Evolutionary conservation across 1,140 invertebrate species (phyloP), one percentile per base, ranked within the genome.

Genomic region (Rhyzopertha dominica): DNA sequence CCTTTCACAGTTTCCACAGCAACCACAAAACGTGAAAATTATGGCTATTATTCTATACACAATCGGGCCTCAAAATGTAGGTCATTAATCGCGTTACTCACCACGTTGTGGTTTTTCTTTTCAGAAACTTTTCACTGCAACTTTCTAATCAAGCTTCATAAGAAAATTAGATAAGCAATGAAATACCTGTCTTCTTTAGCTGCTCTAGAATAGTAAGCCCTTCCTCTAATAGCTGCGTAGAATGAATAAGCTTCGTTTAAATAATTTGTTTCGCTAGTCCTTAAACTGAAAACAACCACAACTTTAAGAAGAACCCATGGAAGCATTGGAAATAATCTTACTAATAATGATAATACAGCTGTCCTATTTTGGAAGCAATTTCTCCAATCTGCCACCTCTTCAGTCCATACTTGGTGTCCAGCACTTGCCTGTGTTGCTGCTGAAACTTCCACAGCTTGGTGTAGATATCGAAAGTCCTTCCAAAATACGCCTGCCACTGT

Each of bases 291-390:
- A 65, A 4, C 9, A 38, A 38, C 10, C 8, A 14, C 17, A 4
- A 18, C 5, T 34, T 14, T 34, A 19, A 7, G 31, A 34, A 34
- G 31, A 34, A 18, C 10, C 14, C 31, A 19, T 34, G 20, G 31
- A 19, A 34, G 31, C n/a, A n/a, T 35, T 43, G 42, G 9, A 24
- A 34, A 26, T 37, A 29, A 47, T 80, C 87, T 85, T 75, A 92
- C 88, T 98, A 98, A 70, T 97, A 98, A 72, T 98, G 94, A 67
- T 98, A 98, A 72, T 98, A 98, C 13, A 98, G 81, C 72, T 98
- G 95, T 49, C 94, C 95, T 68, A 98, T 98, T 77, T 98, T 98
- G 8, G 92, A 96, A 9, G 95, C 95, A 49, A 98, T 95, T 74
- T 98, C 95, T 35, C 95, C 95, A 58, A 98, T 98, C 74, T 98